Evolutionary conservation across 2,113 vertebrate species (phyloP), one percentile per base, ranked within the genome.

Genomic region (Cyprinodon brontotheroides): DNA sequence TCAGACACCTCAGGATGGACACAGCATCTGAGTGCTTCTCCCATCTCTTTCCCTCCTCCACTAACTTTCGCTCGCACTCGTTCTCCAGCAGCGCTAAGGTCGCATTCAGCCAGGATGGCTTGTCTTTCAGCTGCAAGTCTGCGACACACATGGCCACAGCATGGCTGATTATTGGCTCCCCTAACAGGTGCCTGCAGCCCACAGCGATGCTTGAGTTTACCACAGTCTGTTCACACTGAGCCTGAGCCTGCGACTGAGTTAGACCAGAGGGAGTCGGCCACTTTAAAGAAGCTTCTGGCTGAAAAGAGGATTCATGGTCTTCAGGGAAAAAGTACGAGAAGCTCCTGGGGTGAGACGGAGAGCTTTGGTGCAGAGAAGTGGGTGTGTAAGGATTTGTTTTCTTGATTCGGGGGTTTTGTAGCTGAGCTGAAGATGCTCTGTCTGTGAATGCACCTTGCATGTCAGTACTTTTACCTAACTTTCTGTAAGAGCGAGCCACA

Each of bases 241-340:
- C 74, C 47, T 75, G 36, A 38, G 92, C 93, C 0, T 77, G 82
- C 0, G 75, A 47, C 73, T 95, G 83, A 0, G 89, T 96, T 70
- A 97, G 89, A 7, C 96, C 97, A 3, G 96, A 96, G 14, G 92
- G 92, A 0, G 96, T 96, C 65, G 96, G 97, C 95, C 96, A 97
- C 0, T 78, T 92, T 17, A 89, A 92, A 41, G 92, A 39, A 8
- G 86, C 87, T 53, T 94, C 93, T 0, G 80, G 67, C 0, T 84
- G 90, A 39, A 50, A 74, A 1, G 90, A 88, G 10, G 86, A 75
- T 29, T 89, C 80, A 0, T 98, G 95, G 85, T 98, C 97, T 80
- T 97, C 96, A 1, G 96, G 96, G 81, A 98, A 99, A 73, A 96
- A 96, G 76, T 98, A 98, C 65, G 93, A 83, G n/a, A 95, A 89